Base-by-base conservation (phyloP, 2,113 vertebrate species). In the Nothocercus julius region DNA sequence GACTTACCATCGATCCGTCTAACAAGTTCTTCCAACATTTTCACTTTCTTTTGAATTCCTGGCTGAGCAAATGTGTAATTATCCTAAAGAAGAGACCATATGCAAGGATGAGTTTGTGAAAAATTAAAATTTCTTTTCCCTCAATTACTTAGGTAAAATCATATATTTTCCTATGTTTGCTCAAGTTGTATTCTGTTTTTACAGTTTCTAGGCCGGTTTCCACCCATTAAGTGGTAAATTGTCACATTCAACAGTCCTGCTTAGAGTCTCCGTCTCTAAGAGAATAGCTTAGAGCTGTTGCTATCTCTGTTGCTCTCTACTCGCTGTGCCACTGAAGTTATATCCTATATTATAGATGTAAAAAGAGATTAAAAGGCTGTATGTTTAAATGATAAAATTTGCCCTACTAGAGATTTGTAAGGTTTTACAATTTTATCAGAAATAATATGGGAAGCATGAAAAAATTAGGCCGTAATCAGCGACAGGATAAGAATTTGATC, bases 21-120 rank as follows among this genome's bases (percentile, higher is more conserved):
- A 97, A 99, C 99, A 49, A 99, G 98, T 80, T 99, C 99, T 85
- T 99, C 99, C 94, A 99, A 69, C 96, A 99, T 98, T 95, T 98
- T 99, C 95, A 99, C 99, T 97, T 99, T 99, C 98, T 97, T 98
- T 88, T 99, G 99, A 96, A 99, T 99, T 64, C 99, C 99, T 18
- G 99, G 99, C 90, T 99, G 99, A 74, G 99, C 99, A 94, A 99
- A 99, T 0, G 99, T 99, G 92, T 99, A 99, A 98, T 99, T 99
- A 97, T 99, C 99, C 99, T 99, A 92, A 77, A 70, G 34, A 97
- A 69, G 18, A 94, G 11, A 89, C 2, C 9, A 86, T 1, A 84
- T 1, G 62, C 6, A 85, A 79, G 12, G 14, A 12, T 34, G 67
- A 84, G 62, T 24, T 67, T 22, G 17, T 32, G 56, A 81, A 61